Percentiles rank a stretch among this genome's conserved stretches.
These are phyloP conservation scores for Myiozetetes cayanensis DNA, from an alignment of 2,113 vertebrate genomes.

Conservation along the genomic window DNA sequence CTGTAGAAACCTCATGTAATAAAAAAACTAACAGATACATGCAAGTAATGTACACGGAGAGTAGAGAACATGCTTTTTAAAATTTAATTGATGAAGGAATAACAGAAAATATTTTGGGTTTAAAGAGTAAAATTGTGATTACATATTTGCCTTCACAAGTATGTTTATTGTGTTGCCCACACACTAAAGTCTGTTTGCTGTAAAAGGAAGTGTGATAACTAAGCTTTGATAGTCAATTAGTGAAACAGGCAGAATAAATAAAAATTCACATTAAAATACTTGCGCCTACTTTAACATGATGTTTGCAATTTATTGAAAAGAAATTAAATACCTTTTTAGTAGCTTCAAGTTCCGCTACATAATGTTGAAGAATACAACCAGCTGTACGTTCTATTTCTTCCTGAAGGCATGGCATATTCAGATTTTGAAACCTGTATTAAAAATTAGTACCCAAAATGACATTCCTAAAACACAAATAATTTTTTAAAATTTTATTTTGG, in stretches of 20 bases:
- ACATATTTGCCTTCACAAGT: background rate
- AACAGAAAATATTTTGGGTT: background rate
- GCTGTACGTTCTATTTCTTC: conserved; percentile 64
- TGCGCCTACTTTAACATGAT: background rate
- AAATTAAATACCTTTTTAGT: conserved; percentile 72
- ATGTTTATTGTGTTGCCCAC: background rate
- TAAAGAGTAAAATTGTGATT: background rate
- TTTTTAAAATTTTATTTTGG: background rate
- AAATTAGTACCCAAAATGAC: background rate
- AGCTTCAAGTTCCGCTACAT: conserved; percentile 77
- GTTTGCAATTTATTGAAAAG: background rate
- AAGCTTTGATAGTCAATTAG: background rate
- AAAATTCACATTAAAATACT: background rate
- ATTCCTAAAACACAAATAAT: background rate
- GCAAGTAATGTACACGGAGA: background rate
- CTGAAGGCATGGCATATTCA: conserved; percentile 81
- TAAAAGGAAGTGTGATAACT: background rate
- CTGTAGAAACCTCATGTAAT: background rate
- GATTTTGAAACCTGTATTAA: conserved; percentile 80
- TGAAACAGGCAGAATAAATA: background rate
- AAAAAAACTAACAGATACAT: background rate
- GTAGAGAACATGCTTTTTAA: background rate
- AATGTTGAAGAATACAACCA: conserved; percentile 76
- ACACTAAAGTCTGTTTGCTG: background rate
- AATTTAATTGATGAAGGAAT: background rate